Percentiles rank a stretch among this genome's conserved stretches.
phyloP scores from a whole-genome alignment of 92 coral and sea anemone genomes.

The Zoanthus sociatus region DNA sequence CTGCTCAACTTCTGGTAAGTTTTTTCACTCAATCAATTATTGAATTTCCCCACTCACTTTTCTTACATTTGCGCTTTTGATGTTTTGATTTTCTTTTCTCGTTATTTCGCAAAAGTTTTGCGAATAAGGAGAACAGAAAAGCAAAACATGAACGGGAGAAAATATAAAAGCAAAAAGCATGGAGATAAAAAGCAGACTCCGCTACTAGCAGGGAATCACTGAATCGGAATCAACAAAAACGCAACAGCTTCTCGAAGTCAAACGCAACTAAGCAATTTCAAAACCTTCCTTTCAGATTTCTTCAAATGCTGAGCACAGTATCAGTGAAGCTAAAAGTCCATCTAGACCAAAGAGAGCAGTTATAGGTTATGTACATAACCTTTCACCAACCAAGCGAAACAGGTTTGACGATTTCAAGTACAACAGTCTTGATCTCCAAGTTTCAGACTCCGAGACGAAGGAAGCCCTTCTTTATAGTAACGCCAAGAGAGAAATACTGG shows the following conservation, averaged over 20 bases:
- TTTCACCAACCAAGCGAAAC: slow-evolving; percentile 19
- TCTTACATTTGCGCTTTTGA: slow-evolving; percentile 18
- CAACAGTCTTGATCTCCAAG: slow-evolving; percentile 19
- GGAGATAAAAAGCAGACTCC: slow-evolving; percentile 19
- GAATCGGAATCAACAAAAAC: slow-evolving; percentile 1
- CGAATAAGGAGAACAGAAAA: slow-evolving; percentile 10
- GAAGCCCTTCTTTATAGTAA: slow-evolving; percentile 46
- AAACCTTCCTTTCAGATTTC: slow-evolving; percentile 18
- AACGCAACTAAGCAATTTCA: slow-evolving; percentile 15
- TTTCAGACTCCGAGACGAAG: not conserved
- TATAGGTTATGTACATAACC: slow-evolving; percentile 26
- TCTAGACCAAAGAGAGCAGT: slow-evolving; percentile 18
- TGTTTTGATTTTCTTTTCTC: slow-evolving; percentile 17
- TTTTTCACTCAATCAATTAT: slow-evolving; percentile 21
- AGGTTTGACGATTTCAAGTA: slow-evolving; percentile 24
- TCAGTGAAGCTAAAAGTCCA: slow-evolving; percentile 25
- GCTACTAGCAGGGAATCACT: slow-evolving; percentile 12
- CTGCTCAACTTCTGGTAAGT: slow-evolving; percentile 16
- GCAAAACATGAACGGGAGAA: slow-evolving; percentile 18
- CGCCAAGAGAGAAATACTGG: slow-evolving; percentile 35
- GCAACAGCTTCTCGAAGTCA: slow-evolving; percentile 12
- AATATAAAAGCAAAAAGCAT: slow-evolving; percentile 19
- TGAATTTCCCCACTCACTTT: slow-evolving; percentile 20
- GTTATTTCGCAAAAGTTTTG: slow-evolving; percentile 21
- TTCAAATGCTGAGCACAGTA: slow-evolving; percentile 23